These are phyloP conservation scores for Drosophila ananassae DNA, from an alignment of 1,140 invertebrate species.

Conservation along the genomic window DNA sequence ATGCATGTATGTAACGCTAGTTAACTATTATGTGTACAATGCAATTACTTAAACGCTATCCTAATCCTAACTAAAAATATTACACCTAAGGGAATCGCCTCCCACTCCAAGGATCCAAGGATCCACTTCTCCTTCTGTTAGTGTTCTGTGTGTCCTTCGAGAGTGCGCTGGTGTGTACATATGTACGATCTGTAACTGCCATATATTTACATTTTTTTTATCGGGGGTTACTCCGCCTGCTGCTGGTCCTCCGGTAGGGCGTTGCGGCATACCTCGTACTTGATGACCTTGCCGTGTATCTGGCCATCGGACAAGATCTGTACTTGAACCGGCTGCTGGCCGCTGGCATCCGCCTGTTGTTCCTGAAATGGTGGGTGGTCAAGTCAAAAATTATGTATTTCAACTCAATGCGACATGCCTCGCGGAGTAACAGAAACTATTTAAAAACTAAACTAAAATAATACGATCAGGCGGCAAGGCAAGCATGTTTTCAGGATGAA, in stretches of 20 bases:
- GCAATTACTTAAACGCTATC: conserved; percentile 58
- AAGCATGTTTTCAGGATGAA: conserved; percentile 12
- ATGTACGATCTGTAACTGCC: conserved; percentile 11
- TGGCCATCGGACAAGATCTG: conserved; percentile 67
- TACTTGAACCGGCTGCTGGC: conserved; percentile 63
- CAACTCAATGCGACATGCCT: conserved; percentile 6
- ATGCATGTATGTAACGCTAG: conserved; percentile 56
- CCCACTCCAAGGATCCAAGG: conserved; percentile 7
- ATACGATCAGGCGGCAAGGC: conserved; percentile 41
- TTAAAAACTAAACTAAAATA: conserved; percentile 60
- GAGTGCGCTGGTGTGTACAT: conserved; percentile 8
- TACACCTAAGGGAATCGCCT: conserved; percentile 71
- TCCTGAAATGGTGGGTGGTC: conserved; percentile 56
- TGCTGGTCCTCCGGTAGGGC: conserved; percentile 68
- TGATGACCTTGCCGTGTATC: conserved; percentile 64
- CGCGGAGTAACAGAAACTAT: conserved; percentile 14
- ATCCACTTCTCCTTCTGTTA: conserved; percentile 10
- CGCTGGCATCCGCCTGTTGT: conserved; percentile 54
- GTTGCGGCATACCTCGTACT: conserved; percentile 70
- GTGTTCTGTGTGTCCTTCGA: conserved; percentile 31
- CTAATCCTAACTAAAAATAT: conserved; percentile 72
- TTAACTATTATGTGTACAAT: conserved; percentile 67
- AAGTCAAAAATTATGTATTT: conserved; percentile 20
- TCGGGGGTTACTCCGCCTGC: conserved; percentile 37
- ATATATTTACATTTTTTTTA: conserved; percentile 33